Evolutionary conservation across 2,888 invertebrate species (phyloP), one percentile per base, ranked within the genome.

Genomic region (Lasius fuliginosus): DNA sequence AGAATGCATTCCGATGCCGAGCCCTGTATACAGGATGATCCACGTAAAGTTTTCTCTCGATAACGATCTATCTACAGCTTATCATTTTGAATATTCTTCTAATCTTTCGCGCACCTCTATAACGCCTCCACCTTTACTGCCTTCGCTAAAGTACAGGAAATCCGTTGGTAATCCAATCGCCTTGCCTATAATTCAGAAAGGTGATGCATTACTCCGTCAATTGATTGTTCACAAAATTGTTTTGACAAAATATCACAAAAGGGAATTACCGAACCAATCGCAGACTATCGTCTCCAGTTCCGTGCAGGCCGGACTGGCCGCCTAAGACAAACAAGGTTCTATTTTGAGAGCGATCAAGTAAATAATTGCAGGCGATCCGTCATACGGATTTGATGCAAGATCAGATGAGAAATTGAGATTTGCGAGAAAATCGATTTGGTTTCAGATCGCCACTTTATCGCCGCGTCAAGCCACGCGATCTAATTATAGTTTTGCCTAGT

Each of bases 261-360:
- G n/a, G 96, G 96, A 94, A 96, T 96, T 96, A 96, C 98, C 99
- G 94, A 99, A 96, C 99, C 99, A 99, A 95, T 99, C 99, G 89
- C 99, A 95, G 91, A 99, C 98, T 88, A 99, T 98, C 1, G 98
- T 98, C 95, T 99, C 99, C 91, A 99, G 95, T 95, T 99, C 99
- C 60, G 99, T 99, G 94, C 98, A 99, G 2, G 99, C 99, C 2
- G 99, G 99, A 95, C 98, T 98, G n/a, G 99, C 99, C 27, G 99
- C 99, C 98, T 98, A 95, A 82, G 95, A 96, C 94, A 91, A 88
- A 85, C 75, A 87, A 58, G 40, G 87, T 53, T 27, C 65, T 36
- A 64, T 30, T 86, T 67, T 27, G 79, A 30, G 12, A 33, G 67
- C 23, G 58, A 85, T 81, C 67, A 74, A 67, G 68, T 76, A 92